Evolutionary conservation across 2,797 vertebrate species (phyloP).

Genomic region (Leptoclinus maculatus): DNA sequence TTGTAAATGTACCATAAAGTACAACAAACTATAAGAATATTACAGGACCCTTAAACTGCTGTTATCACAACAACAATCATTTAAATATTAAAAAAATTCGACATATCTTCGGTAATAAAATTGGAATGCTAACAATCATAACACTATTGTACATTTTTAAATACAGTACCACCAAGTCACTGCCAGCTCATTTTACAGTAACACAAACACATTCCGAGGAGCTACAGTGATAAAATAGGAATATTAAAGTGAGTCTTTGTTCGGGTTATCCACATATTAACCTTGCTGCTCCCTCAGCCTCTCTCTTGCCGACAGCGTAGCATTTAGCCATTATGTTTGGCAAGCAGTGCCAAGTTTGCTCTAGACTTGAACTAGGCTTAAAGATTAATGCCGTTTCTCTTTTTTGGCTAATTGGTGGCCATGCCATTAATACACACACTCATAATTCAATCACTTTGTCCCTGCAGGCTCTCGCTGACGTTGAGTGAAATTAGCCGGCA

Average conservation of each 20-base stretch:
- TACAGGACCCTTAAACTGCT: neutral
- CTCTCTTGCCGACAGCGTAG: constrained; percentile 12
- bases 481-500: constrained; percentile 64
- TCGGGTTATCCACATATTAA: constrained; percentile 46
- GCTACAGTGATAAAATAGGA: neutral
- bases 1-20: neutral
- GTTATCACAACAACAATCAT: neutral
- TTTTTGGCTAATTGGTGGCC: constrained; percentile 73
- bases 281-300: constrained; percentile 11
- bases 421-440: constrained; percentile 65
- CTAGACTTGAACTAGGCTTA: constrained; percentile 40
- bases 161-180: neutral
- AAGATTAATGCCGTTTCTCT: constrained; percentile 66
- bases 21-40: neutral
- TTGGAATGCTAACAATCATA: neutral
- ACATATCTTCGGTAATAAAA: neutral
- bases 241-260: constrained; percentile 18
- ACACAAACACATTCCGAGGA: neutral
- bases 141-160: neutral
- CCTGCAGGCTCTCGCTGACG: constrained; percentile 68
- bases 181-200: neutral
- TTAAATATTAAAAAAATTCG: neutral
- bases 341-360: constrained; percentile 41
- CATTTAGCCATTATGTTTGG: constrained; percentile 29
- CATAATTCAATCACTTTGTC: constrained; percentile 73